phyloP scores from a whole-genome alignment of 2,113 vertebrate genomes.

The Cyanoderma ruficeps region DNA sequence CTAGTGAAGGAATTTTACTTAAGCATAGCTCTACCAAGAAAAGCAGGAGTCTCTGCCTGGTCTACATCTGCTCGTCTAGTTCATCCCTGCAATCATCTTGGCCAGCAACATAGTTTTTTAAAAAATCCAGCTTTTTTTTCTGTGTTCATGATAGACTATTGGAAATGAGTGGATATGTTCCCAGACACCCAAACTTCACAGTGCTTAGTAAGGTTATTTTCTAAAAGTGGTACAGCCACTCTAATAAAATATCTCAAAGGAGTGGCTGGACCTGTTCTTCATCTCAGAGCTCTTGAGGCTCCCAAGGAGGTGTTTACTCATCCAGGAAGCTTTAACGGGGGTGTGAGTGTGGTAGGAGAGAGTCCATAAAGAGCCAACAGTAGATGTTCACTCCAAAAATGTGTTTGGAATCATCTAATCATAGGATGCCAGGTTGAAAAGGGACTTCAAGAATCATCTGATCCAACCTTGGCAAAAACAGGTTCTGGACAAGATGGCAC shows the following conservation, averaged over 20 bases:
- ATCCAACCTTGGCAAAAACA: neutral
- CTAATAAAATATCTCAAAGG: neutral
- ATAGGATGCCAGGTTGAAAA: neutral
- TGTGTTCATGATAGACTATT: neutral
- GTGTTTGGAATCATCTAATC: neutral
- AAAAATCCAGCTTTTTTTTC: neutral
- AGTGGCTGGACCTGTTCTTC: neutral
- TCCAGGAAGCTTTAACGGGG: neutral
- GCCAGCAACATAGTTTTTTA: neutral
- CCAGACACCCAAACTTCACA: neutral
- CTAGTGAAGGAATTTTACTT: conserved; percentile 35
- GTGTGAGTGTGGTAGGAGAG: neutral
- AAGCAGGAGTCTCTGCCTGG: neutral
- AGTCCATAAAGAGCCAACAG: neutral
- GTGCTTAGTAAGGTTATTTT: neutral
- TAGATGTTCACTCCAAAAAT: neutral
- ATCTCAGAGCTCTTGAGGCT: neutral
- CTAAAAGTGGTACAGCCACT: neutral
- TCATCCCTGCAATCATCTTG: neutral
- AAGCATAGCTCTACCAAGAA: conserved; percentile 26
- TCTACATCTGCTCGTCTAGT: conserved; percentile 21
- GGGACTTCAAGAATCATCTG: neutral
- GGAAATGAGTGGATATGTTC: neutral
- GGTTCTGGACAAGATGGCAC: neutral
- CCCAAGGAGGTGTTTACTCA: neutral